These are phyloP conservation scores for Morelia viridis DNA, from an alignment of 2,797 vertebrate species.

Conservation along the genomic window DNA sequence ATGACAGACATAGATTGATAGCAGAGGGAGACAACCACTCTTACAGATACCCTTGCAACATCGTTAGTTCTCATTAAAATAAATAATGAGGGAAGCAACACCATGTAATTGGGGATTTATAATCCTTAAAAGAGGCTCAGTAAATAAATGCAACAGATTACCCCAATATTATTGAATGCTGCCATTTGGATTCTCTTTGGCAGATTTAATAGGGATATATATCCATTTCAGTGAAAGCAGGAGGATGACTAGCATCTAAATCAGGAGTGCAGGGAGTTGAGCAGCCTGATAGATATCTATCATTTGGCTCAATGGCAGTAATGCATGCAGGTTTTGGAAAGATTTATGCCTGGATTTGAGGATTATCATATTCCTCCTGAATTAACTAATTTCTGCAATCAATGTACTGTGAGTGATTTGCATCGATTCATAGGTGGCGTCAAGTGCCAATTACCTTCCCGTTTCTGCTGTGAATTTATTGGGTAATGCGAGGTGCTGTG, in stretches of 20 bases:
- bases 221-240: slow-evolving; percentile 60
- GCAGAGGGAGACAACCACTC: not conserved
- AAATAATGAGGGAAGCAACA: slow-evolving; percentile 58
- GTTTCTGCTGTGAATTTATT: slow-evolving; percentile 69
- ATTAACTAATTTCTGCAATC: slow-evolving; percentile 78
- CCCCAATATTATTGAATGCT: slow-evolving; percentile 61
- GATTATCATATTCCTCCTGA: slow-evolving; percentile 69
- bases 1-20: not conserved
- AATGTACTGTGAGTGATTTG: slow-evolving; percentile 67
- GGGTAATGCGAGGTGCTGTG: slow-evolving; percentile 62
- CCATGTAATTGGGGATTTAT: slow-evolving; percentile 61
- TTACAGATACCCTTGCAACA: slow-evolving; percentile 1
- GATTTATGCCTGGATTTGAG: slow-evolving; percentile 62
- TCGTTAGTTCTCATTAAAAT: slow-evolving; percentile 56
- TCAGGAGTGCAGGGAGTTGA: slow-evolving; percentile 61
- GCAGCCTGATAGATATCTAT: slow-evolving; percentile 56
- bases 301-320: slow-evolving; percentile 55
- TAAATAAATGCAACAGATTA: slow-evolving; percentile 71
- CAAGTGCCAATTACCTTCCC: slow-evolving; percentile 72
- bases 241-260: slow-evolving; percentile 64
- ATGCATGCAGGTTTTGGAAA: slow-evolving; percentile 56
- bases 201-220: slow-evolving; percentile 62
- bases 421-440: slow-evolving; percentile 70
- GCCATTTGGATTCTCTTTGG: slow-evolving; percentile 56
- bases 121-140: slow-evolving; percentile 38